Percentiles rank a stretch among this genome's conserved stretches.
Evolutionary conservation across 2,113 vertebrate genomes (phyloP).

Genomic region (Bos indicus): DNA sequence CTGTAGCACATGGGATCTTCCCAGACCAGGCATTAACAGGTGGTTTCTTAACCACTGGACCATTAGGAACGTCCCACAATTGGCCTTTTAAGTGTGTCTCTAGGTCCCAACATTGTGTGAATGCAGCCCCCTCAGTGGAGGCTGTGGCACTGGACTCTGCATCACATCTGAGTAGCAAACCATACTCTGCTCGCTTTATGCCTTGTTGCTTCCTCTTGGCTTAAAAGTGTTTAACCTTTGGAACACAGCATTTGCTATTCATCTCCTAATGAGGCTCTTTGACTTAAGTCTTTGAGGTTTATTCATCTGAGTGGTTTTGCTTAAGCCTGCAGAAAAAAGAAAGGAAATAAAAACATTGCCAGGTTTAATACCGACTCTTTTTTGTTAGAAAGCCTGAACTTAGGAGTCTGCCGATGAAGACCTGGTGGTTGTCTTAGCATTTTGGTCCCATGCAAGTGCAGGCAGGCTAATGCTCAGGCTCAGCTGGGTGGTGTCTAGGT

Average conservation of each 20-base stretch:
- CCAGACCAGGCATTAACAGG: not conserved
- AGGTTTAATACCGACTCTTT: not conserved
- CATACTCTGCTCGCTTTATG: not conserved
- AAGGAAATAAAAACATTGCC: slow-evolving; percentile 2
- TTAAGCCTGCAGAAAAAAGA: slow-evolving; percentile 8
- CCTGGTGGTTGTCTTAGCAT: not conserved
- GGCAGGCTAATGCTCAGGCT: accelerated
- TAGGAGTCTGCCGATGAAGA: not conserved
- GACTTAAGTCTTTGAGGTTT: not conserved
- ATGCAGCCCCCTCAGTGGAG: too few species aligned
- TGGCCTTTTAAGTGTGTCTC: not conserved
- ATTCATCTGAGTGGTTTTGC: not conserved
- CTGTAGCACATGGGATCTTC: not conserved
- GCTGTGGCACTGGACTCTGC: accelerated
- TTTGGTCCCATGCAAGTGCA: not conserved
- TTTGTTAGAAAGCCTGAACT: slow-evolving; percentile 4
- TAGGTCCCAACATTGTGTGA: not conserved
- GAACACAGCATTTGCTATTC: slow-evolving; percentile 10
- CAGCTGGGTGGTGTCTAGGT: too few species aligned
- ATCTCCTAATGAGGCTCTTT: slow-evolving; percentile 15
- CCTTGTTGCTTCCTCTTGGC: not conserved
- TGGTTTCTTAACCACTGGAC: not conserved
- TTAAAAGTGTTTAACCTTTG: slow-evolving; percentile 39
- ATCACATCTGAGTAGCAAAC: not conserved
- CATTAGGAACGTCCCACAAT: not conserved